phyloP scores from a whole-genome alignment of 1,140 invertebrate species.

The Drosophila fuyamai region DNA sequence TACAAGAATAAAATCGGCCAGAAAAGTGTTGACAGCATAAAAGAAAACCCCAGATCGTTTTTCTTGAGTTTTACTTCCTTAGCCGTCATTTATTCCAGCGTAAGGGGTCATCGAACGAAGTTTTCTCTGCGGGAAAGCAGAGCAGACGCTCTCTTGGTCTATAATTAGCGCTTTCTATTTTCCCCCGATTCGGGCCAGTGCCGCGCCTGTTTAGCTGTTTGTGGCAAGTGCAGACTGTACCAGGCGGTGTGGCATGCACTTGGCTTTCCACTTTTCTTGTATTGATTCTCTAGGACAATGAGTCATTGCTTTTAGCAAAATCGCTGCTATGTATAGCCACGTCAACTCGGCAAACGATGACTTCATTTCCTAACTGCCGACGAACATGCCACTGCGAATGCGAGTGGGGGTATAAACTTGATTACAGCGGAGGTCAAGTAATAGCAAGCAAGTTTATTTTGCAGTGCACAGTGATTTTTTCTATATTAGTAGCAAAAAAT shows the following conservation, averaged over 20 bases:
- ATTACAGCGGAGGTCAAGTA: constrained; percentile 1
- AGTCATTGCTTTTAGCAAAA: constrained; percentile 62
- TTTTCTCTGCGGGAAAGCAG: constrained; percentile 51
- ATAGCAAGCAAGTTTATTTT: neutral
- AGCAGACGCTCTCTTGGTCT: constrained; percentile 33
- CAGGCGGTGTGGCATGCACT: constrained; percentile 28
- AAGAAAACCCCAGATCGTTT: constrained; percentile 39
- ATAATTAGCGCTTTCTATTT: constrained; percentile 65
- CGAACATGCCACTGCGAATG: constrained; percentile 13
- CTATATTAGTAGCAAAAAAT: too few species aligned
- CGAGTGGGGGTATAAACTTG: neutral
- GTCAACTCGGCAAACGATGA: constrained; percentile 43
- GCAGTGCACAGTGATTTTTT: too few species aligned
- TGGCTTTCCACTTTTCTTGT: constrained; percentile 14
- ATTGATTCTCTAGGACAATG: constrained; percentile 35
- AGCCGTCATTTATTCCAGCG: constrained; percentile 18
- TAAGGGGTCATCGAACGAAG: constrained; percentile 57
- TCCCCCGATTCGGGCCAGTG: constrained; percentile 23
- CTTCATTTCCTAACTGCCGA: constrained; percentile 57
- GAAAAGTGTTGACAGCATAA: constrained; percentile 55
- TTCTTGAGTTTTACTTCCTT: constrained; percentile 9
- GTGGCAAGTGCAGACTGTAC: constrained; percentile 52
- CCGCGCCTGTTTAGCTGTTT: constrained; percentile 4
- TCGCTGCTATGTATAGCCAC: constrained; percentile 7
- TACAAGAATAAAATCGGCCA: constrained; percentile 66